A percentile compares a stretch with the other conserved stretches of the same genome.
phyloP scores from a whole-genome alignment of 2,888 invertebrate genomes.

The Hecatera dysodea region DNA sequence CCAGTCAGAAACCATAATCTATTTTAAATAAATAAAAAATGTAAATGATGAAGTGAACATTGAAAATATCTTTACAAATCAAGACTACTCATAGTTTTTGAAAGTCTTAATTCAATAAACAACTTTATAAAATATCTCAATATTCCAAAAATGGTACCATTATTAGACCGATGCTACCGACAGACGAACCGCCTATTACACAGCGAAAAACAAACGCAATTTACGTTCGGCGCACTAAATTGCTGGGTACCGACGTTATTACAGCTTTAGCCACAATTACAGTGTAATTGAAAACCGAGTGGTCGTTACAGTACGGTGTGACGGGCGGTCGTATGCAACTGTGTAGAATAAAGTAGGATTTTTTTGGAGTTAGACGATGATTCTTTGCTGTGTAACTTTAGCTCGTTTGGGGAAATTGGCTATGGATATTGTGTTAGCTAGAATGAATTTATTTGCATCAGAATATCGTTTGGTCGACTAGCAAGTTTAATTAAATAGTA shows the following conservation, averaged over 20 bases:
- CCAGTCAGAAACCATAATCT: no score
- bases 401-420: background rate
- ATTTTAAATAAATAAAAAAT: no score
- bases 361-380: conserved; percentile 47
- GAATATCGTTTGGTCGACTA: no score
- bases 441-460: background rate
- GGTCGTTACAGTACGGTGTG: conserved; percentile 80
- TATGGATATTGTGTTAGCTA: background rate
- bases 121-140: background rate
- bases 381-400: conserved; percentile 5
- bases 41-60: no score
- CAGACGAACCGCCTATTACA: conserved; percentile 65
- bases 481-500: no score
- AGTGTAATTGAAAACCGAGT: conserved; percentile 88
- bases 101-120: conserved; percentile 8
- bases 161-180: conserved; percentile 48
- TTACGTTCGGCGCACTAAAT: conserved; percentile 83
- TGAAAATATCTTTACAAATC: no score
- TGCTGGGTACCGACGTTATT: conserved; percentile 82
- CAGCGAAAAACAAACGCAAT: conserved; percentile 85
- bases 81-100: no score
- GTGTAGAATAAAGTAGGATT: conserved; percentile 62
- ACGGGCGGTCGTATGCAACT: conserved; percentile 71
- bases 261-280: conserved; percentile 86
- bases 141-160: conserved; percentile 42